Percentiles rank a stretch among this genome's conserved stretches.
phyloP scores from a whole-genome alignment of 2,888 invertebrate species.

The Oscheius sp. region DNA sequence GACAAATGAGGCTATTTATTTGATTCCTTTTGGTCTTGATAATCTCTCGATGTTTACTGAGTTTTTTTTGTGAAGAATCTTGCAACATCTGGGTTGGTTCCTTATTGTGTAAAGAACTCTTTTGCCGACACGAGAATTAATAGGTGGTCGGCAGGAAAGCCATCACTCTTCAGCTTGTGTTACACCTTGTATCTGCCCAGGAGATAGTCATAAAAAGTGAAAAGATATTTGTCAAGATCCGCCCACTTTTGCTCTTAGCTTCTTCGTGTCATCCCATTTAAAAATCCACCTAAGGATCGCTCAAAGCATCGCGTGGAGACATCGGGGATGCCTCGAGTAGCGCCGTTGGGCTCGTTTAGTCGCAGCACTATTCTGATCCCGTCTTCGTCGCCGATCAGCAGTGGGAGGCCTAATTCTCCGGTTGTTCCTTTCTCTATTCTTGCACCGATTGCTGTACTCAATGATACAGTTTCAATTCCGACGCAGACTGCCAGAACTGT shows the following conservation, averaged over 20 bases:
- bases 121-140: slow-evolving; percentile 16
- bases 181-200: slow-evolving; percentile 20
- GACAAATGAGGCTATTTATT: too few species aligned
- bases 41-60: too few species aligned
- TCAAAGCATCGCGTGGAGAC: background rate
- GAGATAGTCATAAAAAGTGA: background rate
- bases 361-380: background rate
- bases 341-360: background rate
- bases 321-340: background rate
- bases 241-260: background rate
- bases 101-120: slow-evolving; percentile 5
- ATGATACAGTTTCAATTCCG: slow-evolving; percentile 20
- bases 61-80: too few species aligned
- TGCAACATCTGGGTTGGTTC: too few species aligned
- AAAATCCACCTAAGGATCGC: background rate
- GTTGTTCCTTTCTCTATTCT: slow-evolving; percentile 6
- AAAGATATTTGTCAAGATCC: slow-evolving; percentile 9
- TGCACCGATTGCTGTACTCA: slow-evolving; percentile 11
- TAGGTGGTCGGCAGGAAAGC: slow-evolving; percentile 17
- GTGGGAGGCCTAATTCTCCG: background rate
- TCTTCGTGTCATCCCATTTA: background rate
- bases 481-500: background rate
- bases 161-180: slow-evolving; percentile 20
- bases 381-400: background rate
- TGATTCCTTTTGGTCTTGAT: too few species aligned